Conservation (phyloP, 1,140 invertebrate genomes). For the Drosophila micromelanica region DNA sequence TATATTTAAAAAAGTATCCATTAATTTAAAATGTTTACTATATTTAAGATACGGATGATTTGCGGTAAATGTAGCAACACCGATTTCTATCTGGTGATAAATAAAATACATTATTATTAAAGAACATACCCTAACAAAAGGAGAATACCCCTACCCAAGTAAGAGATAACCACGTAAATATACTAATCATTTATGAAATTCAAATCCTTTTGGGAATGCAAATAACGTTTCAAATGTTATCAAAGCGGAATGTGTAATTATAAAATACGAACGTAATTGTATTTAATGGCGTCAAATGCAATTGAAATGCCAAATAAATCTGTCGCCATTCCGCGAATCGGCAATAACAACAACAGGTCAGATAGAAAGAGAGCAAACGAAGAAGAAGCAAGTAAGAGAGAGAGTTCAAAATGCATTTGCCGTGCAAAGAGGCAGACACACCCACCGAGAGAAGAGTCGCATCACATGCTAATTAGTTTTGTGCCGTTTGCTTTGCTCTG, state of each 20-base stretch:
- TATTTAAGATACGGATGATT: too few species aligned
- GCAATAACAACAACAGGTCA: conserved; percentile 47
- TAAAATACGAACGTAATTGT: conserved; percentile 51
- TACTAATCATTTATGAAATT: not conserved
- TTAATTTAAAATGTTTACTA: too few species aligned
- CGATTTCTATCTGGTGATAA: too few species aligned
- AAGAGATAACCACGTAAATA: not conserved
- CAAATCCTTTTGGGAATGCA: conserved; percentile 32
- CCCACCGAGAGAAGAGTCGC: conserved; percentile 52
- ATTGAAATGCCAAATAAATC: conserved; percentile 61
- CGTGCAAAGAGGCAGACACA: conserved; percentile 49
- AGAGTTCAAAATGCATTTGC: conserved; percentile 2
- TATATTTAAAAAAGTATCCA: too few species aligned
- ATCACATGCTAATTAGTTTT: conserved; percentile 74
- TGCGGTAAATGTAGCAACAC: too few species aligned
- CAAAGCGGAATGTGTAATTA: conserved; percentile 55
- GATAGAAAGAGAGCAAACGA: conserved; percentile 8
- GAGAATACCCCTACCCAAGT: not conserved
- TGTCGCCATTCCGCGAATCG: conserved; percentile 55
- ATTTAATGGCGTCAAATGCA: conserved; percentile 62
- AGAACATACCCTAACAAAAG: not conserved
- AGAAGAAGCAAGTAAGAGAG: not conserved
- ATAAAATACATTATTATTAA: too few species aligned
- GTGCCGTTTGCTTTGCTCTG: conserved; percentile 54
- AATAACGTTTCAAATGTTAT: conserved; percentile 37